Conservation (phyloP, 2,113 vertebrate genomes). For the Dissostichus mawsoni region DNA sequence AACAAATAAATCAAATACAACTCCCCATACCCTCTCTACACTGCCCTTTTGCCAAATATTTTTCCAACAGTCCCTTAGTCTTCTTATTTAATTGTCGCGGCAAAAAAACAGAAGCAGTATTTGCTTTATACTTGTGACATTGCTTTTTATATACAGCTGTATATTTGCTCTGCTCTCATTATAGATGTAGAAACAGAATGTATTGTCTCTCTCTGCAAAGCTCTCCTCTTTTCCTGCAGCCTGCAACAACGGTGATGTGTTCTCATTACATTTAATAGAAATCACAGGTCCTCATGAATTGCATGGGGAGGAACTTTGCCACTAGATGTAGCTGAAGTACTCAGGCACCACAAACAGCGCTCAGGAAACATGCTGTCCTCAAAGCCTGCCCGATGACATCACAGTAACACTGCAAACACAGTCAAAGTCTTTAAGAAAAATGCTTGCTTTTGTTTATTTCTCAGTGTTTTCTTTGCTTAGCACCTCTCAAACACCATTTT, state of each 20-base stretch:
- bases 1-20: not conserved
- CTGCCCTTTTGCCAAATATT: not conserved
- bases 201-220: not conserved
- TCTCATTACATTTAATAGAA: constrained; percentile 13
- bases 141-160: not conserved
- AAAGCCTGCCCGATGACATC: constrained; percentile 38
- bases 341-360: constrained; percentile 66
- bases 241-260: not conserved
- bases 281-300: constrained; percentile 26
- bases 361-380: constrained; percentile 4
- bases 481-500: not conserved
- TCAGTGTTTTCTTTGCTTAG: not conserved
- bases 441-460: not conserved
- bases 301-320: constrained; percentile 64
- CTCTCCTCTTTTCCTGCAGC: not conserved
- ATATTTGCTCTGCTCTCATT: not conserved
- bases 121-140: not conserved
- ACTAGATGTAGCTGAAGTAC: constrained; percentile 86
- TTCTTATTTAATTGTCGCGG: not conserved
- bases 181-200: not conserved
- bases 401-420: constrained; percentile 1
- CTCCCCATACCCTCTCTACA: not conserved
- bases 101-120: too few relatives aligned
- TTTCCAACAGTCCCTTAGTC: not conserved
- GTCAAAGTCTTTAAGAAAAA: constrained; percentile 6